These are phyloP conservation scores for cattle (Bos taurus) DNA, from an alignment of 2,113 vertebrate genomes.

Conservation along the genomic window ARS-UCD2.0 NC_082638.1:2389001-2389500, in stretches of 20 bases:
- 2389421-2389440: background rate
- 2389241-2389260: fast-evolving
- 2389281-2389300: background rate
- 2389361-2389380: background rate
- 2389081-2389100: background rate
- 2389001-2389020: fast-evolving
- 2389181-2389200: background rate
- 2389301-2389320: fast-evolving
- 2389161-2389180: fast-evolving
- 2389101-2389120: fast-evolving
- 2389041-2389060: fast-evolving
- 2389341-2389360: background rate
- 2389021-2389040: background rate
- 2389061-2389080: background rate
- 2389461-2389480: background rate
- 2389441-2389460: background rate
- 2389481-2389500: background rate
- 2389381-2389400: background rate
- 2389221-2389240: background rate
- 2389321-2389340: background rate
- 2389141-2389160: background rate
- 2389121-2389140: background rate
- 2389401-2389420: background rate
- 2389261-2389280: fast-evolving
- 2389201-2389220: background rate